Conservation (phyloP, 2,888 invertebrate genomes). For the Drosophila macrospina region DNA sequence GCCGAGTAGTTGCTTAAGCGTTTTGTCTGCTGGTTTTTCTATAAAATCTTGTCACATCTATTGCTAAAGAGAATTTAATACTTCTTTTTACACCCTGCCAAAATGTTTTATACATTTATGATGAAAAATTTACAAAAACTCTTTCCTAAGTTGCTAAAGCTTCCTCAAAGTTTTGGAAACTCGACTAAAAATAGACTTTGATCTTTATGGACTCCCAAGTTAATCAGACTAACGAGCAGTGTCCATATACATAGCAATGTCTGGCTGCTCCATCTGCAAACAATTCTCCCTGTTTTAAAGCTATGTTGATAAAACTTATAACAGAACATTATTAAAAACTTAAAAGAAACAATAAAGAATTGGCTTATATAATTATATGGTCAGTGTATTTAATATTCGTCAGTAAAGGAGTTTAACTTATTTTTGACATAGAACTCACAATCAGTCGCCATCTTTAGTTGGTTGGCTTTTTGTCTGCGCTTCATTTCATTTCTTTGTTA, state of each 20-base stretch:
- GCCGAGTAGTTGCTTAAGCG: slow-evolving; percentile 36
- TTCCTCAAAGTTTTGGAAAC: too few relatives aligned
- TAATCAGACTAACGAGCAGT: too few relatives aligned
- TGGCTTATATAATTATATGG: not conserved
- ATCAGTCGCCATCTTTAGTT: slow-evolving; percentile 48
- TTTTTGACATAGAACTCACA: slow-evolving; percentile 27
- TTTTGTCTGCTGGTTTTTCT: slow-evolving; percentile 37
- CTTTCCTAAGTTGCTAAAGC: too few relatives aligned
- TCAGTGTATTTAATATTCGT: slow-evolving; percentile 3
- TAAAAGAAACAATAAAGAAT: too few relatives aligned
- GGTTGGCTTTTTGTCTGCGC: slow-evolving; percentile 66
- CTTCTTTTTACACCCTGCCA: slow-evolving; percentile 28
- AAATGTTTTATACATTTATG: not conserved
- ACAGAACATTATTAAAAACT: too few relatives aligned
- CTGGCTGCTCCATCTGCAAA: too few relatives aligned
- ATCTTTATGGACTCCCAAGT: too few relatives aligned
- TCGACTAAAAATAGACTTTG: too few relatives aligned
- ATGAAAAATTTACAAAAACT: too few relatives aligned
- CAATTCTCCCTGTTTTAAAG: too few relatives aligned
- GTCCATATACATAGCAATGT: too few relatives aligned
- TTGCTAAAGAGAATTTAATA: slow-evolving; percentile 37
- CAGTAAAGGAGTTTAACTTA: not conserved
- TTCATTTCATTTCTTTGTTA: slow-evolving; percentile 77
- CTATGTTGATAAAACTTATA: too few relatives aligned
- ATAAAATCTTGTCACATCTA: slow-evolving; percentile 43